phyloP scores from a whole-genome alignment of 2,888 invertebrate genomes.

The Andrena trimmerana region DNA sequence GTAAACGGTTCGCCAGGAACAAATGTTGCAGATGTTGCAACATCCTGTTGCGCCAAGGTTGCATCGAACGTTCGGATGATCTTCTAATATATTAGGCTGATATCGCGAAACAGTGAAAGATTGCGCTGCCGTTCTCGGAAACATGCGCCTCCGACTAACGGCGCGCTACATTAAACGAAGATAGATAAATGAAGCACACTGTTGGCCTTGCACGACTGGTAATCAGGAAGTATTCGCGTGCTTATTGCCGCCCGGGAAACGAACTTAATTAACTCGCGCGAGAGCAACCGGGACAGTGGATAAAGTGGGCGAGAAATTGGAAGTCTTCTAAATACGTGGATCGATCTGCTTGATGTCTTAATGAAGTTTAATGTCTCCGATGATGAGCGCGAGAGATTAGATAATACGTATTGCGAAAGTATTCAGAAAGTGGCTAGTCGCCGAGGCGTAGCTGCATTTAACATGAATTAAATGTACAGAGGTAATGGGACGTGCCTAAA shows the following conservation, averaged over 20 bases:
- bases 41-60: not conserved
- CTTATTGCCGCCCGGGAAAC: slow-evolving; percentile 10
- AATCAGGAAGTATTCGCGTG: slow-evolving; percentile 36
- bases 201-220: slow-evolving; percentile 1
- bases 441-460: slow-evolving; percentile 5
- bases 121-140: not conserved
- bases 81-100: slow-evolving; percentile 37
- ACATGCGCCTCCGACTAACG: slow-evolving; percentile 2
- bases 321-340: not conserved
- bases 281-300: slow-evolving; percentile 29
- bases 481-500: too few relatives aligned
- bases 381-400: slow-evolving; percentile 7
- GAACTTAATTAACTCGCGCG: slow-evolving; percentile 53
- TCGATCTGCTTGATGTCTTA: not conserved
- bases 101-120: slow-evolving; percentile 20
- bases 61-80: slow-evolving; percentile 3
- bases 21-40: not conserved
- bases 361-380: not conserved
- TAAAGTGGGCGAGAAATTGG: not conserved
- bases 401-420: not conserved
- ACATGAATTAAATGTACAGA: not conserved
- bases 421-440: not conserved
- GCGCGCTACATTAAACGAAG: not conserved
- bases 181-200: slow-evolving; percentile 19
- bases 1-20: not conserved